Conservation (phyloP, 37 sponge, comb jelly and placozoan species). For the Spongilla lacustris region DNA sequence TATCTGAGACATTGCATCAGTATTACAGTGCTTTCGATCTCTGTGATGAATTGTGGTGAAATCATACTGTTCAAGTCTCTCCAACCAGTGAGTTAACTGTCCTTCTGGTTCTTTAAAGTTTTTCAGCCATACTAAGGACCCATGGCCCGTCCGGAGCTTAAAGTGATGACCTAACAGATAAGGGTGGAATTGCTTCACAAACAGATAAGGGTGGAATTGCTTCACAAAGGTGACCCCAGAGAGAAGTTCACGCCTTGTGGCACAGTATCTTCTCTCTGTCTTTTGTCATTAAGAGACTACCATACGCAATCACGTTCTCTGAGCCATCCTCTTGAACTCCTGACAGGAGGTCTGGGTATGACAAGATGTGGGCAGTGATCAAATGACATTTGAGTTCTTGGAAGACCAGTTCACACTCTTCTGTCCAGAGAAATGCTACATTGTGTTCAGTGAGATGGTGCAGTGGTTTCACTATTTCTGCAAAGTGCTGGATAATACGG, state of each 20-base stretch:
- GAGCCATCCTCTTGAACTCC: not conserved
- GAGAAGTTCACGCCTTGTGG: conserved; percentile 24
- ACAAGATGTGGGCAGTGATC: conserved; percentile 12
- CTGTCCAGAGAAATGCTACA: conserved; percentile 18
- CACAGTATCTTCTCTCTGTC: conserved; percentile 33
- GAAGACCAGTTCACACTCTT: conserved; percentile 22
- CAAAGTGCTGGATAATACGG: not conserved
- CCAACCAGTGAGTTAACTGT: conserved; percentile 40
- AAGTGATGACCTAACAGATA: conserved; percentile 10
- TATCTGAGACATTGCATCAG: conserved; percentile 35
- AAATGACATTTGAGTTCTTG: conserved; percentile 4
- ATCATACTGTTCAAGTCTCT: conserved; percentile 26
- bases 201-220: too few relatives aligned
- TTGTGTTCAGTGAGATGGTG: conserved; percentile 7
- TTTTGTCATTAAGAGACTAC: conserved; percentile 13
- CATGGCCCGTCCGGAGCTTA: conserved; percentile 24
- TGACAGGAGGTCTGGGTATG: conserved; percentile 31
- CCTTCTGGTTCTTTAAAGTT: conserved; percentile 42
- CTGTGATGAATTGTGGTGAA: conserved; percentile 23
- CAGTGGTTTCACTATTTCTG: not conserved
- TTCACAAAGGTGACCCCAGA: conserved; percentile 31
- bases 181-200: conserved; percentile 14
- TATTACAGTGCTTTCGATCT: conserved; percentile 28
- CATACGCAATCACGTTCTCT: conserved; percentile 25
- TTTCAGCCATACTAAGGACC: conserved; percentile 23